Percentiles rank a stretch among this genome's conserved stretches.
phyloP scores from a whole-genome alignment of 2,797 vertebrate genomes.

The Pyrocephalus nanus region DNA sequence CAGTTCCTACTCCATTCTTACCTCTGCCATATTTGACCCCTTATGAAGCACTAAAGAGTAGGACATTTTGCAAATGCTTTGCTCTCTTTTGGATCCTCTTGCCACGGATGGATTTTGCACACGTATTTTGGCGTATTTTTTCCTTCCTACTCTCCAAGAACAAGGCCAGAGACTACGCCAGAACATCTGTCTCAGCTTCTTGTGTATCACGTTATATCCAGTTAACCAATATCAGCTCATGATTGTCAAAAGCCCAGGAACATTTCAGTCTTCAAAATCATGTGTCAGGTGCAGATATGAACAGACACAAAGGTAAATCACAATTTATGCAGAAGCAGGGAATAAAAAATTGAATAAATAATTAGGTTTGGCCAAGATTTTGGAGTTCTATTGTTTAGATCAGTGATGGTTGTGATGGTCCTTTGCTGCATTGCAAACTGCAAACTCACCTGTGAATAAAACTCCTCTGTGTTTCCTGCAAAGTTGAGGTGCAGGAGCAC shows the following conservation, averaged over 20 bases:
- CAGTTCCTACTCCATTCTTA: neutral
- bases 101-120: neutral
- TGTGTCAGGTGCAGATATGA: neutral
- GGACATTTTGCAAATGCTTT: neutral
- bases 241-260: neutral
- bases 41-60: neutral
- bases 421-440: neutral
- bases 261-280: neutral
- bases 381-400: neutral
- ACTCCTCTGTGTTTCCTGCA: neutral
- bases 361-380: neutral
- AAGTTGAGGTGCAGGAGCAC: neutral
- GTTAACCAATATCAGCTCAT: neutral
- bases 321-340: neutral
- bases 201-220: neutral
- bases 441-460: neutral
- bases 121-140: neutral
- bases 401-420: neutral
- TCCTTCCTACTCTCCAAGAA: neutral
- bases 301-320: neutral
- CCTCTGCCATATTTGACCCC: neutral
- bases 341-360: neutral
- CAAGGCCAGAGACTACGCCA: neutral
- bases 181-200: neutral
- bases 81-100: neutral